A percentile compares a stretch with the other conserved stretches of the same genome.
Conservation (phyloP, 2,888 invertebrate genomes). For the Bombylius discolor region DNA sequence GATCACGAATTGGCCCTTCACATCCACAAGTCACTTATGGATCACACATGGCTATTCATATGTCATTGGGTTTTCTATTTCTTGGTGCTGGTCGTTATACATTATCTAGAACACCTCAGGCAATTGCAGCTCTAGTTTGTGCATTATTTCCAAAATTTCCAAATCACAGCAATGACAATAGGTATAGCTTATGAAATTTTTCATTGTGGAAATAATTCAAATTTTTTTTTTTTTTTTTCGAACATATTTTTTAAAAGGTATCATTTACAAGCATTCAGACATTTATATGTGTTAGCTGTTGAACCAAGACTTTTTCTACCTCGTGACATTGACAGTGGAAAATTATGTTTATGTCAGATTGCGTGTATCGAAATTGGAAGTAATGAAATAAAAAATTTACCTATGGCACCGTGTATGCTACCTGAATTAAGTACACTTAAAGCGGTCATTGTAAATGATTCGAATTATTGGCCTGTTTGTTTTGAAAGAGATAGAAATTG, state of each 20-base stretch:
- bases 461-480: conserved; percentile 78
- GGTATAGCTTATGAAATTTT: conserved; percentile 41
- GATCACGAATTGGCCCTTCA: conserved; percentile 62
- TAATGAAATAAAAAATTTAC: conserved; percentile 38
- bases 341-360: conserved; percentile 72
- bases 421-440: conserved; percentile 65
- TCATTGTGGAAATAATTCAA: background rate
- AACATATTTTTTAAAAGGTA: conserved; percentile 48
- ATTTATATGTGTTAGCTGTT: conserved; percentile 87
- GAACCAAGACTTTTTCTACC: conserved; percentile 83
- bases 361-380: conserved; percentile 39
- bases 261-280: conserved; percentile 92
- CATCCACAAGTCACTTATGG: conserved; percentile 71
- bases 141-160: conserved; percentile 97
- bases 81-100: conserved; percentile 87
- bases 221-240: background rate
- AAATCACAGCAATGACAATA: conserved; percentile 89
- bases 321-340: conserved; percentile 65
- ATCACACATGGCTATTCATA: conserved; percentile 89
- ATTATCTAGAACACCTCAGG: conserved; percentile 64
- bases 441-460: conserved; percentile 67
- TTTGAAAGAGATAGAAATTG: conserved; percentile 75
- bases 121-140: conserved; percentile 81
- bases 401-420: conserved; percentile 72
- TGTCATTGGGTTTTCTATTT: conserved; percentile 85